phyloP scores from a whole-genome alignment of 2,797 vertebrate species.

The Chelon labrosus region DNA sequence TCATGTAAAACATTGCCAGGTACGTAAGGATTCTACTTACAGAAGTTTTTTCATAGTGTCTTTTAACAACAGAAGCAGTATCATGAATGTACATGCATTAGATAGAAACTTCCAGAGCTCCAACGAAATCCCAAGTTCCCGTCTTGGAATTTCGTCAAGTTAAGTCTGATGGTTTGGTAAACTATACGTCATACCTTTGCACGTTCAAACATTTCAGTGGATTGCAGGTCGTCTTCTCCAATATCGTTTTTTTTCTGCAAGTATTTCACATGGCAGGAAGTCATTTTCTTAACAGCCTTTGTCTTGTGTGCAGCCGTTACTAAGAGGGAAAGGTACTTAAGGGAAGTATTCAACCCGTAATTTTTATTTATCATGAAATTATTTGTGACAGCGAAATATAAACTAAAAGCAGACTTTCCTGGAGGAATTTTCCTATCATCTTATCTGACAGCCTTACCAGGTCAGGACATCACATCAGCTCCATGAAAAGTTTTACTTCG shows the following conservation, averaged over 20 bases:
- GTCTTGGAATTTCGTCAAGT: no score
- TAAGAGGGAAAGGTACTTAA: not conserved
- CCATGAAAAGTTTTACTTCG: not conserved
- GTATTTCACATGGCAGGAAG: not conserved
- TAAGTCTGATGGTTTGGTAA: not conserved
- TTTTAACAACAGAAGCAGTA: not conserved
- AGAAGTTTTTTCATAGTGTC: no score
- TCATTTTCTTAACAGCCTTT: not conserved
- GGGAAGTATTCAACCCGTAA: not conserved
- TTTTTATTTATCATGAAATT: not conserved
- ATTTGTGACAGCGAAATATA: no score
- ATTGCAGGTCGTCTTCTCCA: not conserved
- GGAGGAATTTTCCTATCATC: not conserved
- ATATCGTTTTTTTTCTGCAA: no score
- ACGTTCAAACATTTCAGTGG: not conserved
- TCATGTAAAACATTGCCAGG: not conserved
- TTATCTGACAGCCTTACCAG: not conserved
- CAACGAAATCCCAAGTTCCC: no score
- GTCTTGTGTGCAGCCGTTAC: not conserved
- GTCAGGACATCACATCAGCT: not conserved
- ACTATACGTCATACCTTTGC: not conserved
- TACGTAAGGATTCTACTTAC: not conserved
- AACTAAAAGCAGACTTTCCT: no score
- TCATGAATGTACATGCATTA: not conserved
- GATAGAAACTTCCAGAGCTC: no score